These are phyloP conservation scores for Heliothis peltigera DNA, from an alignment of 2,888 invertebrate species.

Conservation along the genomic window DNA sequence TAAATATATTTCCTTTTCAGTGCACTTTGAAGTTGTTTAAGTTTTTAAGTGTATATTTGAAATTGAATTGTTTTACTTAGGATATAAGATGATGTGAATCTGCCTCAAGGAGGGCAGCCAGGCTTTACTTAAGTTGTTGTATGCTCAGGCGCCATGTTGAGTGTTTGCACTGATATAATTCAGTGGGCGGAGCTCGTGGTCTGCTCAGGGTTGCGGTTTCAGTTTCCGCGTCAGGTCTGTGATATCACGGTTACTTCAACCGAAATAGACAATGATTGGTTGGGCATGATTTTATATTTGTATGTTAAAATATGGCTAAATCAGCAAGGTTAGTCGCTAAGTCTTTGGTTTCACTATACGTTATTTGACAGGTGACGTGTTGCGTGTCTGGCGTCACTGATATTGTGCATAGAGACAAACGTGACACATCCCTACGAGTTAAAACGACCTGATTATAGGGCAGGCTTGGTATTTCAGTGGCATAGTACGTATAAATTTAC, in stretches of 20 bases:
- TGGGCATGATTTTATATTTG: too few relatives aligned
- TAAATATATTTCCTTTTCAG: too few relatives aligned
- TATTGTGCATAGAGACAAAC: not conserved
- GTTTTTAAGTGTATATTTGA: too few relatives aligned
- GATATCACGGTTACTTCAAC: slow-evolving; percentile 1
- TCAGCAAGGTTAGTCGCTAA: too few relatives aligned
- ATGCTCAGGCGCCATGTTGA: not conserved
- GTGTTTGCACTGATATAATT: not conserved
- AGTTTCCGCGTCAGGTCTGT: slow-evolving; percentile 2
- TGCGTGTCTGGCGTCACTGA: not conserved
- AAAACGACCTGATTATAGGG: not conserved
- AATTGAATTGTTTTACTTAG: too few relatives aligned
- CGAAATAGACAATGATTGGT: not conserved
- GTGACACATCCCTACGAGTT: slow-evolving; percentile 6
- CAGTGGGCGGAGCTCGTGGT: not conserved
- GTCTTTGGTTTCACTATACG: too few relatives aligned
- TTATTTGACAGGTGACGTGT: too few relatives aligned
- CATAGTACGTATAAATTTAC: slow-evolving; percentile 18
- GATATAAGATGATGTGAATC: too few relatives aligned
- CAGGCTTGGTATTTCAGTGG: slow-evolving; percentile 8
- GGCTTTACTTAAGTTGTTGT: too few relatives aligned
- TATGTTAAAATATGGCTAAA: too few relatives aligned
- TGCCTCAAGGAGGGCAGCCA: too few relatives aligned
- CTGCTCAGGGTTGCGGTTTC: not conserved
- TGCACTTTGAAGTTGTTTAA: too few relatives aligned